Percentiles rank a stretch among this genome's conserved stretches.
Conservation (phyloP, 2,113 vertebrate species). For the Lanius ludovicianus region DNA sequence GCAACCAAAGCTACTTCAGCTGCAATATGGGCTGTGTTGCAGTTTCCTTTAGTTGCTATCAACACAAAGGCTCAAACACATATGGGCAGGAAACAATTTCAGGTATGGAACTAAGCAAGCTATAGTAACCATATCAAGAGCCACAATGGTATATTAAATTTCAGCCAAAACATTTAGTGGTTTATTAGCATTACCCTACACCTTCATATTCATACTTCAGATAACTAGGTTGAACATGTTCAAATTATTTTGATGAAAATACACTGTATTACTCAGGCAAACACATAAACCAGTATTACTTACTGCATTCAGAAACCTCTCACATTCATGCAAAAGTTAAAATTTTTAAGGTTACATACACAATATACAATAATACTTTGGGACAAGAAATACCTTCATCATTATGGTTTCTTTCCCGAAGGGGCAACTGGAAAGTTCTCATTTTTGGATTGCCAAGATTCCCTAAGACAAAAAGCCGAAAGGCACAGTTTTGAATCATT, state of each 20-base stretch:
- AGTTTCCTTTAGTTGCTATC: not conserved
- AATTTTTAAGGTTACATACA: not conserved
- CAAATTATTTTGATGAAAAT: not conserved
- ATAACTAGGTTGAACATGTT: not conserved
- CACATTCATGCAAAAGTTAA: not conserved
- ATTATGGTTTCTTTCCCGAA: slow-evolving; percentile 58
- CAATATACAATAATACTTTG: not conserved
- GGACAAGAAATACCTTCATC: slow-evolving; percentile 74
- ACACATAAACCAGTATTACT: not conserved
- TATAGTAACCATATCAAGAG: not conserved
- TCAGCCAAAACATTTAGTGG: not conserved
- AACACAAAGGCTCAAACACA: not conserved
- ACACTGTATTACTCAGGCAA: not conserved
- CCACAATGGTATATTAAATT: not conserved
- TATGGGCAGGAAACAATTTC: not conserved
- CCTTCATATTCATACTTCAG: not conserved
- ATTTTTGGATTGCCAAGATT: slow-evolving; percentile 60
- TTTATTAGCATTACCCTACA: not conserved
- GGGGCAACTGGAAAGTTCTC: slow-evolving; percentile 60
- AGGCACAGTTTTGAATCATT: not conserved
- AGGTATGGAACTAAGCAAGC: not conserved
- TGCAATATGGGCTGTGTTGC: not conserved
- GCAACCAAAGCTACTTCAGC: not conserved
- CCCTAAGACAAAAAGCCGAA: slow-evolving; percentile 44
- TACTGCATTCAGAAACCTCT: not conserved